Evolutionary conservation across 2,113 vertebrate species (phyloP).

Genomic region (Prionailurus bengalensis): DNA sequence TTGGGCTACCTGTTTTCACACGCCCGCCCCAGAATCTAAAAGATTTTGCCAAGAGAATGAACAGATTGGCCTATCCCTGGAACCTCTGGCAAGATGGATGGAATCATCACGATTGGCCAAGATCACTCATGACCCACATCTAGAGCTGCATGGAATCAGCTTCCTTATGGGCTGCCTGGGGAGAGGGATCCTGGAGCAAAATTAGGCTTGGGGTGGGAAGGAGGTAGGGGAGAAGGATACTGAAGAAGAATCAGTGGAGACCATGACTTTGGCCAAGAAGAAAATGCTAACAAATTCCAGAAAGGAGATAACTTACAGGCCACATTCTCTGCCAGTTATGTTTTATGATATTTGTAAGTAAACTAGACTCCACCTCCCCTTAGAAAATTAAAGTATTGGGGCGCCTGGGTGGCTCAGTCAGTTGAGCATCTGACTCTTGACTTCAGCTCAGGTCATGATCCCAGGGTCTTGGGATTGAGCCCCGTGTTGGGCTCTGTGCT

Average conservation of each 20-base stretch:
- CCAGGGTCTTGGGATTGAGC: no score
- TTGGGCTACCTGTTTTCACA: neutral
- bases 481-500: no score
- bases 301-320: neutral
- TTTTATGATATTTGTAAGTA: neutral
- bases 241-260: neutral
- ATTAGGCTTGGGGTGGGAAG: neutral
- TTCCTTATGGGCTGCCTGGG: fast-evolving
- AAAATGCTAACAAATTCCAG: neutral
- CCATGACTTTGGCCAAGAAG: neutral
- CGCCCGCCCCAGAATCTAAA: neutral
- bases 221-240: neutral
- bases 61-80: neutral
- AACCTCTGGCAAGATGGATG: neutral
- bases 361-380: no score
- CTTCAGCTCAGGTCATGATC: no score
- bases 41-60: neutral
- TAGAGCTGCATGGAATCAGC: neutral
- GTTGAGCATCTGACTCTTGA: no score
- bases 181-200: neutral
- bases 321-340: neutral
- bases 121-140: neutral
- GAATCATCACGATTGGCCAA: neutral
- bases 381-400: neutral
- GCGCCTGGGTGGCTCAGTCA: no score